A percentile compares a stretch with the other conserved stretches of the same genome.
phyloP scores from a whole-genome alignment of 2,113 vertebrate genomes.

The Chamaetylas fuelleborni region DNA sequence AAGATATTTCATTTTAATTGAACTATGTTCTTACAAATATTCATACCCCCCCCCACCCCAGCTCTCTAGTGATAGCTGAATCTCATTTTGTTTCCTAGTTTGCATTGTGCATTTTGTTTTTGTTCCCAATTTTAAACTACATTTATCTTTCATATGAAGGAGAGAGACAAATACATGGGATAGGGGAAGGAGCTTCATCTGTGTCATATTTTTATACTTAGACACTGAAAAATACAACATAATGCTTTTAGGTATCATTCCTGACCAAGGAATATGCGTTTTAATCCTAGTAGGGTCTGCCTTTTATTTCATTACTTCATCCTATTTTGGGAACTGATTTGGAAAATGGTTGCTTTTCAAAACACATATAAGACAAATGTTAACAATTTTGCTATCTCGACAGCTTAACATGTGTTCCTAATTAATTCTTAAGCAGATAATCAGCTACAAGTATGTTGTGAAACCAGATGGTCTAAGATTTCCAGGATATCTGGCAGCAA shows the following conservation, averaged over 20 bases:
- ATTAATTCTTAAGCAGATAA: constrained; percentile 40
- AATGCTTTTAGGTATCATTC: neutral
- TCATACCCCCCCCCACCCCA: accelerated
- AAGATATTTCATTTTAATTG: neutral
- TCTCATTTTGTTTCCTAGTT: neutral
- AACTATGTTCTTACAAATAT: neutral
- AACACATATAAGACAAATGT: constrained; percentile 1
- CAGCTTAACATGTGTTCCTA: constrained; percentile 13
- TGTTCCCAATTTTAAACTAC: neutral
- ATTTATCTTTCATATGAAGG: neutral
- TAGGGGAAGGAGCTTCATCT: neutral
- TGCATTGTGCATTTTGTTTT: neutral
- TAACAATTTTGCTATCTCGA: constrained; percentile 23
- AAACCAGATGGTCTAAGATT: constrained; percentile 34
- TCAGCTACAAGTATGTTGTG: neutral
- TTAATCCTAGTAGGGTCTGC: neutral
- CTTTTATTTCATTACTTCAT: neutral
- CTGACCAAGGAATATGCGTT: neutral
- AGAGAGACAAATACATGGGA: neutral
- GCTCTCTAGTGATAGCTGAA: neutral
- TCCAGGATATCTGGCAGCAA: neutral
- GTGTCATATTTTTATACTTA: neutral
- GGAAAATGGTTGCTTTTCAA: neutral
- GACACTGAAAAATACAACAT: neutral
- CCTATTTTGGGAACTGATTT: neutral